Base-by-base conservation (phyloP, 2,888 invertebrate genomes). In the Pycnomerus fuliginosus region DNA sequence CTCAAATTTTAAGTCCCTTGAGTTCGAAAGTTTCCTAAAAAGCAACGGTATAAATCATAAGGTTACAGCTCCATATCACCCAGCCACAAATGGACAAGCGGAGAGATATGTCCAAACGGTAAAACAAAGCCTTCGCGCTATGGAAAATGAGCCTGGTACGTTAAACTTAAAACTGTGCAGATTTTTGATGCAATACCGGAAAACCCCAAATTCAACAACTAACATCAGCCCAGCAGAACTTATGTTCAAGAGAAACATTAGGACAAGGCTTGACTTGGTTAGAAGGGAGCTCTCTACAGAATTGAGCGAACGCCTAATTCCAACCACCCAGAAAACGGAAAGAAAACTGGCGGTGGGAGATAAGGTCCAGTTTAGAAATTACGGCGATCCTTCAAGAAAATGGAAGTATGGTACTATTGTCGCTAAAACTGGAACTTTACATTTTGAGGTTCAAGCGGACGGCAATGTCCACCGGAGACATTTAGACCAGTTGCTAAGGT, bases 81-180 rank as follows among this genome's bases (percentile, higher is more conserved):
- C 38, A 11, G 47, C 47, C 7, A 39, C 48, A 15, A 48, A 48
- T 34, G 39, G 44, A 2, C 31, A 16, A 12, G 48, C 48, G 16
- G 39, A 44, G 34, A 15, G 44, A 23, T 37, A 38, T 34, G 34
- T 41, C 7, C 41, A 41, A 23, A 24, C 33, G 12, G 13, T 41
- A 3, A 41, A 41, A 10, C 8, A 10, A 10, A 25, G 25, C 10
- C 25, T 10, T 7, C 4, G 25, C 5, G 11, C 11, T 25, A 4
- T 3, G 11, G 3, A 10, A 10, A 4, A 7, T 8, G 25, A 25
- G 10, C 10, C 10, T 10, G 25, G 25, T 25, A 12, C 8, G 8
- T 10, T 25, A 3, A 25, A 25, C 4, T 3, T n/a, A n/a, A n/a
- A n/a, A n/a, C n/a, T n/a, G n/a, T n/a, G n/a, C n/a, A n/a, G n/a